These are phyloP conservation scores for Penaeus chinensis DNA, from an alignment of 1,140 invertebrate genomes.

Conservation along the genomic window DNA sequence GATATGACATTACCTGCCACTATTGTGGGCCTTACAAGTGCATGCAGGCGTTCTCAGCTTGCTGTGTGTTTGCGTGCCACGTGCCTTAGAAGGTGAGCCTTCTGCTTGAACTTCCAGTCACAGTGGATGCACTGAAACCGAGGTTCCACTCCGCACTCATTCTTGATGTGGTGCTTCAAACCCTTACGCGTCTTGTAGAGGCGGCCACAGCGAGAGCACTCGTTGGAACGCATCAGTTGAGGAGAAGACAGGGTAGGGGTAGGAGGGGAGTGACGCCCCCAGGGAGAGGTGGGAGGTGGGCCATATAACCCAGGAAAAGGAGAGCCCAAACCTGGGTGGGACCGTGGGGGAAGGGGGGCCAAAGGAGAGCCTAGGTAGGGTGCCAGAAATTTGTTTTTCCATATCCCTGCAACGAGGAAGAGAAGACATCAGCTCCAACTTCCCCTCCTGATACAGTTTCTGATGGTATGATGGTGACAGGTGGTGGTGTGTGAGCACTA, in stretches of 20 bases:
- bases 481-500: constrained; percentile 32
- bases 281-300: constrained; percentile 48
- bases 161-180: constrained; percentile 64
- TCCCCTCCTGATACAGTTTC: constrained; percentile 33
- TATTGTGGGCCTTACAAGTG: constrained; percentile 27
- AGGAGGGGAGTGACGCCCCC: constrained; percentile 50
- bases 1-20: constrained; percentile 45
- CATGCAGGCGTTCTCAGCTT: constrained; percentile 36
- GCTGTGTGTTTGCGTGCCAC: constrained; percentile 63
- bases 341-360: constrained; percentile 48
- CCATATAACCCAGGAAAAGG: constrained; percentile 61
- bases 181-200: constrained; percentile 64
- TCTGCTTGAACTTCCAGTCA: constrained; percentile 65
- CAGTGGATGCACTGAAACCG: constrained; percentile 69
- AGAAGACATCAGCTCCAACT: constrained; percentile 51
- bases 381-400: constrained; percentile 64
- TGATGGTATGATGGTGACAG: constrained; percentile 20
- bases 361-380: constrained; percentile 62
- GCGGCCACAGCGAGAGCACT: constrained; percentile 64
- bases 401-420: constrained; percentile 62
- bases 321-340: constrained; percentile 50
- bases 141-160: constrained; percentile 64
- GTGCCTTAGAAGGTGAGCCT: constrained; percentile 63
- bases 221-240: constrained; percentile 56
- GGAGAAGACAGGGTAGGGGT: constrained; percentile 47